Evolutionary conservation across 2,797 vertebrate species (phyloP), one percentile per base, ranked within the genome.

Genomic region (Sternotherus odoratus): DNA sequence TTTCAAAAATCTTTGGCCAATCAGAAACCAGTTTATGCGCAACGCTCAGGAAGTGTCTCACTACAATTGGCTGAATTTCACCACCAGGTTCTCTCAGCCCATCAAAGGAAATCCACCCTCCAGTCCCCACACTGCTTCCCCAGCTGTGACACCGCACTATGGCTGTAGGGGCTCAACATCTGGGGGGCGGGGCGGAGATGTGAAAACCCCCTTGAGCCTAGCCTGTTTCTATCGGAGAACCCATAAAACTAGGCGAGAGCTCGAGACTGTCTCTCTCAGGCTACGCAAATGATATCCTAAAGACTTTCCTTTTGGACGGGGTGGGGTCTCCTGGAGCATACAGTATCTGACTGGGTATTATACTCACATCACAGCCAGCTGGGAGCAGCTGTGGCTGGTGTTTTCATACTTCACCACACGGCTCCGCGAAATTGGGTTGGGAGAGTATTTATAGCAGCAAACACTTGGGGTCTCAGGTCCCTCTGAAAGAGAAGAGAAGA

Each of bases 291-390:
- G 23, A 53, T 5, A 53, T 53, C 53, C 3, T 6, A 33, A 33
- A 60, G 13, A 60, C 57, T 33, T 60, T 60, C 57, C 57, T 33
- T 12, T 69, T n/a, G 19, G 66, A 17, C 36, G n/a, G 30, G 86
- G 74, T 51, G 91, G 51, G 9, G 4, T 0, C 5, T 13, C 48
- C 12, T 36, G 48, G 13, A 60, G 30, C 13, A 60, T 33, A 60
- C 8, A 15, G 77, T 60, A 63, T 48, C 77, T 30, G 77, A 23
- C 74, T 49, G 88, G 78, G 30, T 54, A 48, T 80, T 82, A 8
- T 87, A 98, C 98, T 98, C 74, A 98, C 98, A 98, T 97, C 17
- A 98, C 93, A 0, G 96, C 97, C 66, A 88, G 66, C 5, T 10
- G 48, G 57, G 39, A 23, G 83, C 98, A 98, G 82, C 87, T 87